phyloP scores from a whole-genome alignment of 1,140 invertebrate species.

The Zophobas atratus region DNA sequence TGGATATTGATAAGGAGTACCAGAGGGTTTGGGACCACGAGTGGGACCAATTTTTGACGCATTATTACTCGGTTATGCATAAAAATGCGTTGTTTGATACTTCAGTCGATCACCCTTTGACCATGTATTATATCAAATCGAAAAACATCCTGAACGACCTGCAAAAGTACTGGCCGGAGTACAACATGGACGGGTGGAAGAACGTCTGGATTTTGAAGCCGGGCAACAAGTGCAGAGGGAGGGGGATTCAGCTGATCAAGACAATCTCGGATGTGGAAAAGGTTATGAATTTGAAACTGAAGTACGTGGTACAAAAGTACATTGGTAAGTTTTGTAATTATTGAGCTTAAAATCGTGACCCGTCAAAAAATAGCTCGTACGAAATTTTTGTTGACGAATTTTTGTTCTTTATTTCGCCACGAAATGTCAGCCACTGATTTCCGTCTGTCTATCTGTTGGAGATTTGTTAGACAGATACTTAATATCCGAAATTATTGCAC shows the following conservation, averaged over 20 bases:
- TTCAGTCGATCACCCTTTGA: slow-evolving; percentile 64
- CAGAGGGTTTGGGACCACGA: slow-evolving; percentile 82
- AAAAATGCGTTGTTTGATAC: slow-evolving; percentile 72
- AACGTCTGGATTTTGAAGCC: slow-evolving; percentile 98
- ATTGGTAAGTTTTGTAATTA: slow-evolving; percentile 77
- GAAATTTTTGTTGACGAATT: too few relatives aligned
- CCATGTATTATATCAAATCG: slow-evolving; percentile 63
- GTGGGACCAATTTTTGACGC: slow-evolving; percentile 88
- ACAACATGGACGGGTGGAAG: slow-evolving; percentile 84
- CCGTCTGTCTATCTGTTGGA: too few relatives aligned
- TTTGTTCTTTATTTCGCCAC: too few relatives aligned
- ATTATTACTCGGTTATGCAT: slow-evolving; percentile 82
- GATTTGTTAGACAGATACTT: too few relatives aligned
- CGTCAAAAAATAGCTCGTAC: neutral
- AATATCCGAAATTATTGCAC: too few relatives aligned
- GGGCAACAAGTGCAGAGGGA: slow-evolving; percentile 91
- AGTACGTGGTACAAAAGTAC: slow-evolving; percentile 95
- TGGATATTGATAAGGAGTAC: slow-evolving; percentile 88
- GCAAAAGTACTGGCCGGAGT: slow-evolving; percentile 82
- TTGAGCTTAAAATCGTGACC: neutral
- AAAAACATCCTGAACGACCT: slow-evolving; percentile 71
- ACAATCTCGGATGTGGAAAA: slow-evolving; percentile 89
- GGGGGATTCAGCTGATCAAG: slow-evolving; percentile 91
- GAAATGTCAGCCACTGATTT: too few relatives aligned
- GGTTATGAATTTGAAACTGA: slow-evolving; percentile 74